Conservation (phyloP, 2,888 invertebrate species). For the Pristionchus japonicus region DNA sequence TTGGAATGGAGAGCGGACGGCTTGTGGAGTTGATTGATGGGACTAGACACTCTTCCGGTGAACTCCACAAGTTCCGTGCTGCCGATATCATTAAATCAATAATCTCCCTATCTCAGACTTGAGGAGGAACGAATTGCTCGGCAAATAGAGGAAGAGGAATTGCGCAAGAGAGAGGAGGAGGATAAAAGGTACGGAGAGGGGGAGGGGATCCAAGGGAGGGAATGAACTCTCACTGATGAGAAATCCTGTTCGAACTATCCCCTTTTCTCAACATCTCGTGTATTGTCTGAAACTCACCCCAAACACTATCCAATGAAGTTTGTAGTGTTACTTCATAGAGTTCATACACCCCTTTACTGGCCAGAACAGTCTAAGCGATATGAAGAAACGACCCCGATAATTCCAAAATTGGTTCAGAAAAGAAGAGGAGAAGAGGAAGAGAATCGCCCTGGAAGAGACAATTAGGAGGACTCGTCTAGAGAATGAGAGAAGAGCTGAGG, state of each 20-base stretch:
- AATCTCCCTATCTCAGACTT: not conserved
- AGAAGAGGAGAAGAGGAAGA: not conserved
- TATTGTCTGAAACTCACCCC: no score
- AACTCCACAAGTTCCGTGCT: no score
- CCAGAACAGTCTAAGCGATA: no score
- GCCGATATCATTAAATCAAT: not conserved
- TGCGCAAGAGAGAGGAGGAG: slow-evolving; percentile 24
- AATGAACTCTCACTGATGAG: not conserved
- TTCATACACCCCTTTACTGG: no score
- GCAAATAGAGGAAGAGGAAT: slow-evolving; percentile 42
- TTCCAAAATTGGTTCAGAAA: not conserved
- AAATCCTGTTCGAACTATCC: not conserved
- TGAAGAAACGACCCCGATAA: no score
- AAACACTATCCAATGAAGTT: no score
- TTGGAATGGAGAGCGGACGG: no score
- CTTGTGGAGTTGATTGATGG: no score
- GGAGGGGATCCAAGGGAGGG: not conserved
- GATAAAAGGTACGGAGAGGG: slow-evolving; percentile 9
- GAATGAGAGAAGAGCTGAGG: slow-evolving; percentile 3
- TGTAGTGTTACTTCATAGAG: no score
- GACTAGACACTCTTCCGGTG: no score
- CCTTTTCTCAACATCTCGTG: not conserved
- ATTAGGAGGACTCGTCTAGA: slow-evolving; percentile 14
- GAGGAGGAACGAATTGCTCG: slow-evolving; percentile 41
- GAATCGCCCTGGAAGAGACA: not conserved